These are phyloP conservation scores for Caenorhabditis zanzibari DNA, from an alignment of 2,888 invertebrate genomes.

Conservation along the genomic window DNA sequence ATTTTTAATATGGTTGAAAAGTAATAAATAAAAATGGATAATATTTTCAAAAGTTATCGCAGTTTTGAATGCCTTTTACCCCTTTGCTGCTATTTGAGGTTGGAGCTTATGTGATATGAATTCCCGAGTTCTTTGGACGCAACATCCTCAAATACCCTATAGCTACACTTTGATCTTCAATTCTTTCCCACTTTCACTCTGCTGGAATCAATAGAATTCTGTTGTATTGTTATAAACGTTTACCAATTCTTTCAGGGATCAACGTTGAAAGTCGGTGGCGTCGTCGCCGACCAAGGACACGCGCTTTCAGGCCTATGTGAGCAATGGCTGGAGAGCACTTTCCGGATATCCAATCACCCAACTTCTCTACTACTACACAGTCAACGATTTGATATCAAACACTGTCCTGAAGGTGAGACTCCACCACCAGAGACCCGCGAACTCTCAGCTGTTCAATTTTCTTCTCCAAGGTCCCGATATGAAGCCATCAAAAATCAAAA, in stretches of 20 bases:
- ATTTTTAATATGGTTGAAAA: conserved; percentile 18
- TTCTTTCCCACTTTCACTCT: background rate
- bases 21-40: conserved; percentile 24
- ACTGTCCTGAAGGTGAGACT: conserved; percentile 83
- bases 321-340: conserved; percentile 88
- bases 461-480: conserved; percentile 57
- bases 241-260: conserved; percentile 55
- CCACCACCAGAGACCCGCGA: conserved; percentile 79
- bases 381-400: conserved; percentile 82
- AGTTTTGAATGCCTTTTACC: too few species aligned
- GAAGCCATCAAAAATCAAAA: conserved; percentile 61
- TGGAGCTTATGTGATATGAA: too few species aligned
- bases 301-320: conserved; percentile 76
- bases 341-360: conserved; percentile 86
- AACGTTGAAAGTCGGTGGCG: conserved; percentile 46
- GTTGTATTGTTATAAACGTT: conserved; percentile 7
- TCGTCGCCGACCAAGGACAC: conserved; percentile 47
- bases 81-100: too few species aligned
- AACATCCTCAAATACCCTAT: too few species aligned
- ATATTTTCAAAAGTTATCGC: too few species aligned
- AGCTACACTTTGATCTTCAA: background rate
- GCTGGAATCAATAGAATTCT: background rate
- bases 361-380: conserved; percentile 82
- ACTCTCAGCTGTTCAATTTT: conserved; percentile 58
- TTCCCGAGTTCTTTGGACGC: too few species aligned